phyloP scores from a whole-genome alignment of 2,888 invertebrate genomes.

The Leptogaster cylindrica region DNA sequence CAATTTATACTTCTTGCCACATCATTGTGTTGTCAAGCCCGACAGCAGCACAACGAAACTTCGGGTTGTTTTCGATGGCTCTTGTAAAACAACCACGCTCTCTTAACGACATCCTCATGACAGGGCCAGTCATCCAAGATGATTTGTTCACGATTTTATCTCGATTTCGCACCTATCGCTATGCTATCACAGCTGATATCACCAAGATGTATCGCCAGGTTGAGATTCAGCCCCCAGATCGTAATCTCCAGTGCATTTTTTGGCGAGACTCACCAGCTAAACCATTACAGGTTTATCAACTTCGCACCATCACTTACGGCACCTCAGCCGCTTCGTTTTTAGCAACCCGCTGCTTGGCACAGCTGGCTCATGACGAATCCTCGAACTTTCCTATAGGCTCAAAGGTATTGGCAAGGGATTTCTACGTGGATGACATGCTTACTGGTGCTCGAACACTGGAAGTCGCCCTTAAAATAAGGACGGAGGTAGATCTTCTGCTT shows the following conservation, averaged over 20 bases:
- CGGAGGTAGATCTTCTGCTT: neutral
- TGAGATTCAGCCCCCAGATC: neutral
- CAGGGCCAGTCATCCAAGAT: neutral
- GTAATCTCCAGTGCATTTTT: neutral
- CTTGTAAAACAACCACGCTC: neutral
- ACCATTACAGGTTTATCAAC: neutral
- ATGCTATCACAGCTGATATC: neutral
- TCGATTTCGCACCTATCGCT: neutral
- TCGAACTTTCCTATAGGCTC: neutral
- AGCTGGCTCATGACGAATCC: neutral
- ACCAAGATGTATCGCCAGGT: neutral
- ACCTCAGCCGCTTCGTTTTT: neutral
- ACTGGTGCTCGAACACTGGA: neutral
- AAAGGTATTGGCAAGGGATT: neutral
- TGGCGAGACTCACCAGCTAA: neutral
- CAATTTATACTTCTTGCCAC: neutral
- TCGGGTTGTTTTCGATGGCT: neutral
- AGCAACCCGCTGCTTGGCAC: neutral
- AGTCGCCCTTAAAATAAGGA: neutral
- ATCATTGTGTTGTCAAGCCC: neutral
- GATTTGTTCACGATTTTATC: neutral
- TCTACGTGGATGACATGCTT: constrained; percentile 6
- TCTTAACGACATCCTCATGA: neutral
- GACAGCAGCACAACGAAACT: neutral
- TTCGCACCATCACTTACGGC: neutral